Conservation (phyloP, 2,797 vertebrate species). For the Petrocephalus schoutedeni region DNA sequence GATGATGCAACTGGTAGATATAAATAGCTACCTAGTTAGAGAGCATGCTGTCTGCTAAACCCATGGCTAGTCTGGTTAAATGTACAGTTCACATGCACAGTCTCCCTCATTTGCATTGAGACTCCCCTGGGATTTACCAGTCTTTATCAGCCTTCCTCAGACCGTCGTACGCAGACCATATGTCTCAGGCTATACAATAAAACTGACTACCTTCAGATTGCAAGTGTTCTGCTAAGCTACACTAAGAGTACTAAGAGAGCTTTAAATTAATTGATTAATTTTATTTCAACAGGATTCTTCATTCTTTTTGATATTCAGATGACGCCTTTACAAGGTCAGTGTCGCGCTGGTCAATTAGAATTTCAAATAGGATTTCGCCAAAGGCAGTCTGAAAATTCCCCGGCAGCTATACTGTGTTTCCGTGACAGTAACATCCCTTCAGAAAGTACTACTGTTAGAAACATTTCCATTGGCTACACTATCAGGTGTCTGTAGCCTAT, state of each 20-base stretch:
- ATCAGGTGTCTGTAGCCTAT: background rate
- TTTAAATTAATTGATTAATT: background rate
- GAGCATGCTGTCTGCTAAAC: background rate
- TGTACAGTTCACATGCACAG: background rate
- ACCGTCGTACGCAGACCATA: background rate
- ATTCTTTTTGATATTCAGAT: slow-evolving; percentile 6
- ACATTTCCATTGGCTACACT: background rate
- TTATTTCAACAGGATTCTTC: background rate
- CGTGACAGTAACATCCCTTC: slow-evolving; percentile 12
- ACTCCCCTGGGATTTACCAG: background rate
- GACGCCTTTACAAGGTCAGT: background rate
- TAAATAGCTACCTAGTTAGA: background rate
- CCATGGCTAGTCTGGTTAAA: background rate
- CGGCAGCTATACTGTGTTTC: slow-evolving; percentile 19
- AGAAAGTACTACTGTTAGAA: background rate
- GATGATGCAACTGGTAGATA: background rate
- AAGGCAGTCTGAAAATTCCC: slow-evolving; percentile 30
- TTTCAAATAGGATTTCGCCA: slow-evolving; percentile 34
- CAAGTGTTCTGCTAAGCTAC: background rate
- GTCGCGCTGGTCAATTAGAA: slow-evolving; percentile 24
- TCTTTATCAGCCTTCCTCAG: background rate
- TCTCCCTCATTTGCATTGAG: background rate
- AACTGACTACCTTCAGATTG: background rate
- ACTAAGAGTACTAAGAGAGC: background rate
- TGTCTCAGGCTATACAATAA: background rate